Base-by-base conservation (phyloP, 2,888 invertebrate genomes). In the Parelbella ahira region DNA sequence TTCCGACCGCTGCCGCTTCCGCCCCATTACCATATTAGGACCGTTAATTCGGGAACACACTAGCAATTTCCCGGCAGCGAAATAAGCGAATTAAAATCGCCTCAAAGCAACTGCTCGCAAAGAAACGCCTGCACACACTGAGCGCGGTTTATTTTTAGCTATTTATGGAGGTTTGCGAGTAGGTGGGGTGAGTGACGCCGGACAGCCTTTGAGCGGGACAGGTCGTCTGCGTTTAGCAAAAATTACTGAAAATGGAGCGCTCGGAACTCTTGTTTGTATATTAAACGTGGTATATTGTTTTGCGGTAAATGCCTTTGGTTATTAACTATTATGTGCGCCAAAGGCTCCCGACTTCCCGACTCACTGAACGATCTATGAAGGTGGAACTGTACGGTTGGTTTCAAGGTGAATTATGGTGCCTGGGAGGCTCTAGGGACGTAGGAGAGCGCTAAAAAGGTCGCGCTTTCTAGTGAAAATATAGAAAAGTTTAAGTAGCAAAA, bases 11-110 rank as follows among this genome's bases (percentile, higher is more conserved):
- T 47, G 1, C 28, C 47, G 45, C 49, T 10, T 5, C 36, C 37
- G 12, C 53, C n/a, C 13, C 15, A 15, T 44, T 36, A 62, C 55
- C 8, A 13, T 24, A 11, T 0, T 18, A 19, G 3, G 34, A 28
- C 39, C 61, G 60, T 63, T 79, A 77, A 75, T 76, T 73, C 65
- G 56, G 64, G 61, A 70, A 74, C 71, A 69, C 68, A 74, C 72
- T 70, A 68, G 72, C 74, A 68, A 74, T 74, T 77, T 73, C 65
- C 71, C 69, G 60, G 59, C 59, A 69, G 72, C 74, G 64, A 72
- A 74, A 80, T 81, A 83, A 82, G 77, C 80, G 74, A 82, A 81
- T 83, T 82, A 84, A 78, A 83, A 78, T 75, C 70, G 68, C 73
- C 75, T 81, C 82, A 81, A 81, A 83, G 83, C 74, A 65, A 70